These are phyloP conservation scores for Rhynchophorus ferrugineus DNA, from an alignment of 1,140 invertebrate genomes.

Conservation along the genomic window DNA sequence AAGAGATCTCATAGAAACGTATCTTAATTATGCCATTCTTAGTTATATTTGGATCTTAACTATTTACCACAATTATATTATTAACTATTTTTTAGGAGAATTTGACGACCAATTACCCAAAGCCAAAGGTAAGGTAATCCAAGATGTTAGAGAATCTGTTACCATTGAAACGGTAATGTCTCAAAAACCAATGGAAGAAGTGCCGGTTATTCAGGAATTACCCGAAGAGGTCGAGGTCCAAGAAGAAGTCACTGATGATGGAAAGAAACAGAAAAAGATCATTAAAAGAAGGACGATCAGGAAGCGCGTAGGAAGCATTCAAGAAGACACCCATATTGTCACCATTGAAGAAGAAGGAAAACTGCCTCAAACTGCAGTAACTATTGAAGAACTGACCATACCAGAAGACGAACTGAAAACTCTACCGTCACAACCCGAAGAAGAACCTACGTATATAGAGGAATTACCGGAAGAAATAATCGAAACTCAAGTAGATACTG, in stretches of 20 bases:
- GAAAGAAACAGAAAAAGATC: constrained; percentile 34
- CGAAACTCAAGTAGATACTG: constrained; percentile 34
- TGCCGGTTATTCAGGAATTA: constrained; percentile 31
- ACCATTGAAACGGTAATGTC: constrained; percentile 29
- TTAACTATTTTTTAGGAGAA: constrained; percentile 30
- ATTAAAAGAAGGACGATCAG: constrained; percentile 34
- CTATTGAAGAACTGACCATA: constrained; percentile 30
- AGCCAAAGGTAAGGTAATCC: constrained; percentile 22
- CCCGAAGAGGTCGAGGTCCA: constrained; percentile 38
- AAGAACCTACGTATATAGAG: constrained; percentile 25
- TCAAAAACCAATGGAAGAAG: constrained; percentile 33
- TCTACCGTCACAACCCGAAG: not conserved
- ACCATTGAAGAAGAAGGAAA: constrained; percentile 38
- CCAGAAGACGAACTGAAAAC: constrained; percentile 18
- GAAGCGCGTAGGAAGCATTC: constrained; percentile 31
- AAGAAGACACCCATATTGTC: constrained; percentile 33
- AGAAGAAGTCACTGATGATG: constrained; percentile 28
- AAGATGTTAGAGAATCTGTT: constrained; percentile 29
- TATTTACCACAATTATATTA: no score
- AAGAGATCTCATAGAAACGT: no score
- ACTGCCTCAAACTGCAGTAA: constrained; percentile 36
- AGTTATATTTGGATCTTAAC: no score
- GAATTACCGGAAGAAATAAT: constrained; percentile 36
- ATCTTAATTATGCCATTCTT: no score
- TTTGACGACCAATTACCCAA: constrained; percentile 10